Evolutionary conservation across 2,113 vertebrate genomes (phyloP).

Genomic region (Hipposideros armiger): DNA sequence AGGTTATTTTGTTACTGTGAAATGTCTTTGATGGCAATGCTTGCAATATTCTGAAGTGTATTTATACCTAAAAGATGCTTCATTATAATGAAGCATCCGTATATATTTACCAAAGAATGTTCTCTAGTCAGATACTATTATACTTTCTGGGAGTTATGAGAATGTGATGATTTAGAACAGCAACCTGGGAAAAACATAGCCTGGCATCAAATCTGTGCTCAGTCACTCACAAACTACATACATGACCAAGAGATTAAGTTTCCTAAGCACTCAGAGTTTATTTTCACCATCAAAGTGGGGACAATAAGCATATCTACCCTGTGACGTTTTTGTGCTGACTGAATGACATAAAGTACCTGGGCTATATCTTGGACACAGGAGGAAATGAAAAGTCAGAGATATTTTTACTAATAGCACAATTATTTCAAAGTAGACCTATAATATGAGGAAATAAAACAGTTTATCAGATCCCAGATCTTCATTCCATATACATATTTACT

Average conservation of each 20-base stretch:
- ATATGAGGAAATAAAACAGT: not conserved
- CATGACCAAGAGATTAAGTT: not conserved
- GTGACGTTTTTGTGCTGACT: rapidly evolving
- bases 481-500: not conserved
- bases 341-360: not conserved
- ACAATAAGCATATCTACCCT: rapidly evolving
- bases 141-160: not conserved
- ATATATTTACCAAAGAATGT: not conserved
- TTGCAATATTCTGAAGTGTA: not conserved
- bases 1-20: not conserved
- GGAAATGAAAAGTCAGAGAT: not conserved
- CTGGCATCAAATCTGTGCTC: not conserved
- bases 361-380: not conserved
- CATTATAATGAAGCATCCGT: not conserved
- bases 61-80: not conserved
- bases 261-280: not conserved
- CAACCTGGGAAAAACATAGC: not conserved
- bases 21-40: not conserved
- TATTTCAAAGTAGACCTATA: not conserved
- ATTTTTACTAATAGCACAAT: not conserved
- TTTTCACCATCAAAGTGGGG: not conserved
- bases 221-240: not conserved
- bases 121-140: not conserved
- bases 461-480: not conserved
- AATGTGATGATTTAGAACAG: not conserved